phyloP scores from a whole-genome alignment of 2,113 vertebrate species.

The Paramormyrops kingsleyae region DNA sequence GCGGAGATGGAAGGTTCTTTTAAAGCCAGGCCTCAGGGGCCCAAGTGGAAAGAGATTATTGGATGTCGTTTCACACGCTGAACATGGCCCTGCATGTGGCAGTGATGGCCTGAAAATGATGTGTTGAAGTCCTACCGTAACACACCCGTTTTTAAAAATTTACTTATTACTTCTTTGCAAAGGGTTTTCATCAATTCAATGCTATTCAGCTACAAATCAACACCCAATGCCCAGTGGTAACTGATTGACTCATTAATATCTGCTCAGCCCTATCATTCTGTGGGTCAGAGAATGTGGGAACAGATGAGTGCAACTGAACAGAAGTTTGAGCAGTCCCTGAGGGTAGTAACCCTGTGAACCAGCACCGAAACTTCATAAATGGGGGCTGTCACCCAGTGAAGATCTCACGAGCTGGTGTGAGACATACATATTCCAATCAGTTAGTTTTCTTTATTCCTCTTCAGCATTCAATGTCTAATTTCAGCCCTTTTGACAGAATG shows the following conservation, averaged over 20 bases:
- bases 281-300: neutral
- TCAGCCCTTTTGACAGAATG: neutral
- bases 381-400: neutral
- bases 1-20: neutral
- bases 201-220: neutral
- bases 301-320: neutral
- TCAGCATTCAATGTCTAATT: neutral
- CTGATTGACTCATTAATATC: neutral
- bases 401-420: neutral
- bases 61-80: neutral
- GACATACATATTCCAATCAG: neutral
- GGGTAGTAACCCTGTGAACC: neutral
- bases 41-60: neutral
- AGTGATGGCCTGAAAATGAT: neutral
- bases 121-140: neutral
- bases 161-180: neutral
- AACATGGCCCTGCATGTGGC: neutral
- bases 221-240: neutral
- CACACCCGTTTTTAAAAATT: neutral
- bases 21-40: neutral
- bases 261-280: neutral
- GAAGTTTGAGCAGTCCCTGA: neutral
- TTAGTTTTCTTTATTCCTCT: neutral
- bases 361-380: neutral
- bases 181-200: neutral